Percentiles rank a stretch among this genome's conserved stretches.
Conservation (phyloP, 2,797 vertebrate genomes). For the Toxotes lorentzi region DNA sequence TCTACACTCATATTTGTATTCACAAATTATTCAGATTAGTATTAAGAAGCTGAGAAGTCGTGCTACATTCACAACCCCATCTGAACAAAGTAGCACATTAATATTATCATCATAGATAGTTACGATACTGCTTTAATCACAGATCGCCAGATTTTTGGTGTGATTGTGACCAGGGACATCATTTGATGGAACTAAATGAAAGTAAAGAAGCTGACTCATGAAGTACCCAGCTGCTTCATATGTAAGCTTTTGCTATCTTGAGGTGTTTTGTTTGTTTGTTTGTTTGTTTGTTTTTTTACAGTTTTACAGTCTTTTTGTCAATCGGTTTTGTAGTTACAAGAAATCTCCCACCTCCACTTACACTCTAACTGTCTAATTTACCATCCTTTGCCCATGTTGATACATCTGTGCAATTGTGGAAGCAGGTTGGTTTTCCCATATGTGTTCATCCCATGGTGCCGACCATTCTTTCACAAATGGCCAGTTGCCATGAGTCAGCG, state of each 20-base stretch:
- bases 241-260: not conserved
- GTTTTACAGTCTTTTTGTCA: not conserved
- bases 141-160: not conserved
- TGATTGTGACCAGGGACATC: not conserved
- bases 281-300: too few species aligned
- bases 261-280: not conserved
- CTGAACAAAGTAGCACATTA: not conserved
- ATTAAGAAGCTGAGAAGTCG: not conserved
- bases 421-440: conserved; percentile 46
- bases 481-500: conserved; percentile 77
- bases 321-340: not conserved
- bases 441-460: conserved; percentile 73
- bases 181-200: conserved; percentile 8
- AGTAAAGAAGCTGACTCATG: conserved; percentile 1
- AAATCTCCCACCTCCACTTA: not conserved
- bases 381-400: conserved; percentile 8
- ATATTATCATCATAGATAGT: not conserved
- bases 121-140: not conserved
- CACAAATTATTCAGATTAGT: not conserved
- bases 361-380: not conserved
- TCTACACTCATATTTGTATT: not conserved
- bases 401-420: conserved; percentile 31
- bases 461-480: conserved; percentile 80
- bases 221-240: conserved; percentile 18
- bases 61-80: not conserved